Conservation (phyloP, 35 echinoderm and acorn worm genomes). For the Heliocidaris tuberculata region DNA sequence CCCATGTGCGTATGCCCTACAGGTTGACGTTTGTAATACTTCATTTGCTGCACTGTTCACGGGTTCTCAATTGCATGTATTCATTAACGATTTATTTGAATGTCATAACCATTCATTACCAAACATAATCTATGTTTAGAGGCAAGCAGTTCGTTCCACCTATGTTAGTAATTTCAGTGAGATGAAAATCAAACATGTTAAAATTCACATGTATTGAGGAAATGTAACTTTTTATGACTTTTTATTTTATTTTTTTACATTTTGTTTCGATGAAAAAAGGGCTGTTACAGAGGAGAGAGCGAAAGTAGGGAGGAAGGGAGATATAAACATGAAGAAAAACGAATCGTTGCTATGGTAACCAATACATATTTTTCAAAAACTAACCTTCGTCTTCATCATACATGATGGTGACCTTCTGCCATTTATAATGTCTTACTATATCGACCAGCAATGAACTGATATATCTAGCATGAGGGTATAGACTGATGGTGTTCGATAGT, state of each 20-base stretch:
- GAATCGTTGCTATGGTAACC: no score
- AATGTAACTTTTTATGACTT: no score
- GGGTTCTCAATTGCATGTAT: background rate
- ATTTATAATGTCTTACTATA: slow-evolving; percentile 58
- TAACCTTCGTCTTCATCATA: slow-evolving; percentile 78
- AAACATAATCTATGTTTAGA: no score
- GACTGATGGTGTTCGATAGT: slow-evolving; percentile 56
- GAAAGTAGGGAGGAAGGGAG: no score
- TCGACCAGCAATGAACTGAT: slow-evolving; percentile 62
- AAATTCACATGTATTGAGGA: no score
- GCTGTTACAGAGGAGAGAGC: no score
- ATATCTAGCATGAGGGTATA: slow-evolving; percentile 59
- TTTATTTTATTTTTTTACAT: no score
- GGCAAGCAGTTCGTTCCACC: no score
- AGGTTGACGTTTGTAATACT: background rate
- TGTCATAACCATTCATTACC: background rate
- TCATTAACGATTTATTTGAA: background rate
- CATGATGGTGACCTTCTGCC: slow-evolving; percentile 70
- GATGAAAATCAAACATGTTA: no score
- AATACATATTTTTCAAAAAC: background rate
- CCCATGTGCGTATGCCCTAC: background rate
- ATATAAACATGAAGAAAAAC: no score
- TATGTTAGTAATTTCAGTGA: no score
- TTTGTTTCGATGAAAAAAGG: no score
- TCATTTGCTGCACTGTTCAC: background rate